A percentile compares a stretch with the other conserved stretches of the same genome.
Conservation (phyloP, 2,113 vertebrate genomes). For the Gavialis gangeticus region DNA sequence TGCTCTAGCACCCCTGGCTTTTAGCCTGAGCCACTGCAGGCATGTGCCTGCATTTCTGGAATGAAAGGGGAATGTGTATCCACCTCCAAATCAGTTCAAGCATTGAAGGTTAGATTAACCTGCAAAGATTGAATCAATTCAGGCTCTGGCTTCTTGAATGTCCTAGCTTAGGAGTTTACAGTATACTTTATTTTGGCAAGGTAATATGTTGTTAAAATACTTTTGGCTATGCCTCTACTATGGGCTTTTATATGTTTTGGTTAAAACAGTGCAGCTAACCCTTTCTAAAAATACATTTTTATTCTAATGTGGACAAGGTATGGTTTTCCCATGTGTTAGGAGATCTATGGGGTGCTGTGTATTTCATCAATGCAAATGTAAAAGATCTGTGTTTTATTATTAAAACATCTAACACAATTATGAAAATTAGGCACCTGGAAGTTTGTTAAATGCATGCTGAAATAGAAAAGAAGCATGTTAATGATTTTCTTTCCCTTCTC, state of each 20-base stretch:
- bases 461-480: constrained; percentile 7
- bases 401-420: constrained; percentile 28
- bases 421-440: constrained; percentile 5
- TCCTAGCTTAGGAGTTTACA: too few species aligned
- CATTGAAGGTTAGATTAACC: too few species aligned
- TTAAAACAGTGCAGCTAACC: constrained; percentile 10
- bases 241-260: not conserved
- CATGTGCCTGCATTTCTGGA: too few species aligned
- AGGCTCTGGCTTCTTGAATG: too few species aligned
- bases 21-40: too few species aligned
- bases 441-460: constrained; percentile 30
- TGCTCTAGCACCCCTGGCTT: too few species aligned
- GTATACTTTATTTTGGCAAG: not conserved
- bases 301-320: not conserved
- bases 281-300: not conserved
- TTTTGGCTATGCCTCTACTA: not conserved
- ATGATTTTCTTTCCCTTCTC: not conserved
- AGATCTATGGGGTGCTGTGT: not conserved
- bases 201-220: too few species aligned
- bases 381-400: constrained; percentile 5
- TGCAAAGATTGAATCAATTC: too few species aligned
- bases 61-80: too few species aligned
- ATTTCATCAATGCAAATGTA: constrained; percentile 19
- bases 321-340: not conserved
- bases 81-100: too few species aligned